These are phyloP conservation scores for Scaptomyza reducta DNA, from an alignment of 2,888 invertebrate genomes.

Conservation along the genomic window DNA sequence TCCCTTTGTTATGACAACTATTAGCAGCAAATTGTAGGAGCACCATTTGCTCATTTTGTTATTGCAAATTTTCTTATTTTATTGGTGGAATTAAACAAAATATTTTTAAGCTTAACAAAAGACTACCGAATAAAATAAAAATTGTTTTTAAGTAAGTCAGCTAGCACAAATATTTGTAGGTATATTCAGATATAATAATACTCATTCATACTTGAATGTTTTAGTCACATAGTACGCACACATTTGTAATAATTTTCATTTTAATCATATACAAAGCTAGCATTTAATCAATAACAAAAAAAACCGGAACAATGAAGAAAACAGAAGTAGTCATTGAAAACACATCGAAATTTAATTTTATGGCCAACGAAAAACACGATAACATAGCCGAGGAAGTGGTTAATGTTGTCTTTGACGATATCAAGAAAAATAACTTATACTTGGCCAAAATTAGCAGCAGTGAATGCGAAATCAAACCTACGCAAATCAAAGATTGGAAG, in stretches of 20 bases:
- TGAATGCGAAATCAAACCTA: not conserved
- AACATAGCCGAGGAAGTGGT: slow-evolving; percentile 27
- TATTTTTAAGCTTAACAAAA: no score
- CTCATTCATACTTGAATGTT: not conserved
- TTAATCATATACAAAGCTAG: not conserved
- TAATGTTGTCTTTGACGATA: slow-evolving; percentile 18
- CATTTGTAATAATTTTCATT: not conserved
- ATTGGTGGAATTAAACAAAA: no score
- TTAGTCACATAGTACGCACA: not conserved
- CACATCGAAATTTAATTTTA: slow-evolving; percentile 15
- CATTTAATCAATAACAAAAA: not conserved
- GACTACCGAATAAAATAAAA: no score
- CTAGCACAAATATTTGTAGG: no score
- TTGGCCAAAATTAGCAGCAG: slow-evolving; percentile 8
- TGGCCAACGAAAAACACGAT: not conserved
- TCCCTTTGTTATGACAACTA: slow-evolving; percentile 6
- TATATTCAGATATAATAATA: no score
- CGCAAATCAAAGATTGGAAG: not conserved
- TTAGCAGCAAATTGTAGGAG: not conserved
- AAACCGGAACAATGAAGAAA: no score
- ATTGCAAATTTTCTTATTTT: no score
- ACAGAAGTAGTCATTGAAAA: not conserved
- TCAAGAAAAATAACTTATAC: slow-evolving; percentile 4
- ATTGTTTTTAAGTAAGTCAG: no score
- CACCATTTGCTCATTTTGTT: no score